Evolutionary conservation across 2,888 invertebrate genomes (phyloP), one percentile per base, ranked within the genome.

Genomic region (Herminia tarsipennalis): DNA sequence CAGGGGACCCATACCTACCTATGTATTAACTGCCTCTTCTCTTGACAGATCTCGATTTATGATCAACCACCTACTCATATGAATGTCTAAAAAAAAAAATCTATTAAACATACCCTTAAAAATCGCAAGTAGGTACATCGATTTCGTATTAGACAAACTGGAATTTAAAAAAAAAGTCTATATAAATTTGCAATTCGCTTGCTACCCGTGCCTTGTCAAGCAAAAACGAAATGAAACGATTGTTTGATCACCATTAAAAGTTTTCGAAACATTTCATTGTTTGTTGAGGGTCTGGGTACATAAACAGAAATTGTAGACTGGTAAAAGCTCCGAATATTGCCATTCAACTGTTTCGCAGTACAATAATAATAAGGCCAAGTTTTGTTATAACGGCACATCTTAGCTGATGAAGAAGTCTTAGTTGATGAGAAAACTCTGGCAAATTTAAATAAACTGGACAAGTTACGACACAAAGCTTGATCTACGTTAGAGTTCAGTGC

Each of bases 221-320:
- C 67, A 71, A 76, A 78, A 80, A 76, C 75, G 66, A 69, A 76
- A 80, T 71, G 76, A 70, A 81, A 77, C 76, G 78, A 79, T 82
- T 86, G 83, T 87, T 87, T 87, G 84, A 84, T 85, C 76, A 73
- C 83, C 82, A 88, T 88, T 87, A 87, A 86, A 88, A 88, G 82
- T 87, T 87, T 78, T 71, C 62, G 78, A 79, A 86, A 83, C 82
- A 83, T 76, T 78, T 70, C 66, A 67, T 75, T 83, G 78, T 83
- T 80, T 78, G 66, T 56, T 40, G 69, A 73, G 65, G 57, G 72
- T 61, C 70, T 56, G 61, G 48, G 49, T 68, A 69, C 60, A 77
- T 78, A 78, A 81, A 83, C 78, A 80, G 56, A 69, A 71, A 73
- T 63, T 56, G 67, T 62, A 60, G 59, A 70, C 67, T 66, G 71